phyloP scores from a whole-genome alignment of 2,797 vertebrate species.

The Macropus fuliginosus region DNA sequence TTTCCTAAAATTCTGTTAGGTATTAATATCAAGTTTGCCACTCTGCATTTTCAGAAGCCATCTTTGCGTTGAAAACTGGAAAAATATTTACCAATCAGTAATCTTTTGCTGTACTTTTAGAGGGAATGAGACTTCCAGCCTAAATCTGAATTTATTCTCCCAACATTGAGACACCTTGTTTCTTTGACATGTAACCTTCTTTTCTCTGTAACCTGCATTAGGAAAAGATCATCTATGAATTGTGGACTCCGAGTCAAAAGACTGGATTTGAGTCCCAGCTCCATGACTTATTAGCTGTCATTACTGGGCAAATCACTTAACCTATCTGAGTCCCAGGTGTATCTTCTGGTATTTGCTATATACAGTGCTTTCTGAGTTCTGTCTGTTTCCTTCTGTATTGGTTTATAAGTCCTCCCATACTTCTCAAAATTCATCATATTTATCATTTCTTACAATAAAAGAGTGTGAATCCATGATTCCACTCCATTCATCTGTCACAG shows the following conservation, averaged over 20 bases:
- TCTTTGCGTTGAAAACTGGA: no score
- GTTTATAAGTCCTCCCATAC: background rate
- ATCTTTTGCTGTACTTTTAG: background rate
- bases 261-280: background rate
- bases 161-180: background rate
- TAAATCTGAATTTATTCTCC: background rate
- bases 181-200: background rate
- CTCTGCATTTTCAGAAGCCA: no score
- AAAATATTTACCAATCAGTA: background rate
- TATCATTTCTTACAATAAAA: background rate
- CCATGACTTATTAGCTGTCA: background rate
- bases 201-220: background rate
- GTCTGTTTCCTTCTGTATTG: background rate
- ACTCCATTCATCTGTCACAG: background rate
- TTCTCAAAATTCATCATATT: background rate
- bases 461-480: background rate
- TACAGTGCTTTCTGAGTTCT: background rate
- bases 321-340: background rate
- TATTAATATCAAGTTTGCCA: background rate
- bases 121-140: background rate
- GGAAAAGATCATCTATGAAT: background rate
- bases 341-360: background rate
- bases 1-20: slow-evolving; percentile 29
- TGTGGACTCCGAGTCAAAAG: background rate
- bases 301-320: background rate